A percentile compares a stretch with the other conserved stretches of the same genome.
Evolutionary conservation across 2,888 invertebrate species (phyloP).

Genomic region (Leptopilina syphax): DNA sequence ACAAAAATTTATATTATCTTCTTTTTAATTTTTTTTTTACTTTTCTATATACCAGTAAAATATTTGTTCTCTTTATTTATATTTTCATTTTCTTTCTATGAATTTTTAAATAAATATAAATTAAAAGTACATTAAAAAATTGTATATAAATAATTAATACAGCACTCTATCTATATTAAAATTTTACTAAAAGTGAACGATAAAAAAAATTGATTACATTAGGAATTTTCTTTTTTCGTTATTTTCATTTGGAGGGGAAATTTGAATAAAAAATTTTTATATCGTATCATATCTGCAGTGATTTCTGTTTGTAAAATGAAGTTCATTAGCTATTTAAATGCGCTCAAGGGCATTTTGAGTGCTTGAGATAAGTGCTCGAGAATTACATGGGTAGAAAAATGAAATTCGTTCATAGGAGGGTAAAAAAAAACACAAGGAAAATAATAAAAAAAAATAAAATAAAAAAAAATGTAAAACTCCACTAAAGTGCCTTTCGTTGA

Average conservation of each 20-base stretch:
- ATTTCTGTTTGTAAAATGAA: constrained; percentile 33
- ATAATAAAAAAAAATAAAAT: not conserved
- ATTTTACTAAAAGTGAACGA: too few species aligned
- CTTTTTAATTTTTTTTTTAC: too few species aligned
- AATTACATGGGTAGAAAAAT: constrained; percentile 21
- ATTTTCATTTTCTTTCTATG: too few species aligned
- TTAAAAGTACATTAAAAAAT: too few species aligned
- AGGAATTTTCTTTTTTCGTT: not conserved
- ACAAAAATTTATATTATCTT: too few species aligned
- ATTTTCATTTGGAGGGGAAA: not conserved
- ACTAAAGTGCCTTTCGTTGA: constrained; percentile 6
- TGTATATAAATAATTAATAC: too few species aligned
- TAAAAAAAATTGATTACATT: too few species aligned
- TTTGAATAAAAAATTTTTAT: not conserved
- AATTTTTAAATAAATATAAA: too few species aligned
- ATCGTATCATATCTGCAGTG: not conserved
- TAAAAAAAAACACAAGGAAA: too few species aligned
- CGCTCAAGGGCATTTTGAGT: constrained; percentile 35
- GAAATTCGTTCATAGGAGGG: constrained; percentile 25
- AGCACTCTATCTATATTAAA: too few species aligned
- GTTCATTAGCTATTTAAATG: constrained; percentile 25
- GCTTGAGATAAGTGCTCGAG: constrained; percentile 18
- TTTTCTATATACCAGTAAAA: too few species aligned
- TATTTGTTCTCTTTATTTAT: too few species aligned
- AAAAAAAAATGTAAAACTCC: constrained; percentile 29